A percentile compares a stretch with the other conserved stretches of the same genome.
Conservation (phyloP, 2,797 vertebrate species). For the Hippoglossus hippoglossus region DNA sequence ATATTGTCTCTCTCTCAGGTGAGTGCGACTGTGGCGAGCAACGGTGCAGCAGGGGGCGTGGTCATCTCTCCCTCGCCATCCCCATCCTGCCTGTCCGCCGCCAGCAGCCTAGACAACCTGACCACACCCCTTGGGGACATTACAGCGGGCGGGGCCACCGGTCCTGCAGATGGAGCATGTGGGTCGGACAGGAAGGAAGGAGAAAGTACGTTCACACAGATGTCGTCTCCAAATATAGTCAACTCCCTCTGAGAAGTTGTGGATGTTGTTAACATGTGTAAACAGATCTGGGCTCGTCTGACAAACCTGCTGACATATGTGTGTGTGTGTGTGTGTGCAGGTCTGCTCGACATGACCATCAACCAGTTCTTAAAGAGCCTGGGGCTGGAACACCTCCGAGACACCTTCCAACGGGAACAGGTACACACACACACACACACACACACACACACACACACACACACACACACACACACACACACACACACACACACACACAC, state of each 20-base stretch:
- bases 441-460: too few species aligned
- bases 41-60: slow-evolving; percentile 70
- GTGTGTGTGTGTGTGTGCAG: slow-evolving; percentile 47
- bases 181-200: slow-evolving; percentile 94
- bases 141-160: slow-evolving; percentile 86
- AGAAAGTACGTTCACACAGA: slow-evolving; percentile 82
- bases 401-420: slow-evolving; percentile 98
- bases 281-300: not conserved
- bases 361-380: slow-evolving; percentile 97
- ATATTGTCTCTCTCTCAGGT: slow-evolving; percentile 49
- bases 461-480: too few species aligned
- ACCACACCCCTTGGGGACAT: slow-evolving; percentile 88
- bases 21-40: slow-evolving; percentile 67
- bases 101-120: slow-evolving; percentile 97
- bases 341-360: slow-evolving; percentile 95
- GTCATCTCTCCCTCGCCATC: slow-evolving; percentile 96
- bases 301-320: not conserved
- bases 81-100: slow-evolving; percentile 94
- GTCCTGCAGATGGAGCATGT: slow-evolving; percentile 90
- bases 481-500: too few species aligned
- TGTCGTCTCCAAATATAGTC: not conserved
- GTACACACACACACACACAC: slow-evolving; percentile 62
- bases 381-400: slow-evolving; percentile 94
- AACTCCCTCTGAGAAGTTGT: too few species aligned
- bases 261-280: not conserved